A percentile compares a stretch with the other conserved stretches of the same genome.
Conservation (phyloP, 1,140 invertebrate species). For the Ostrea denselamellosa region DNA sequence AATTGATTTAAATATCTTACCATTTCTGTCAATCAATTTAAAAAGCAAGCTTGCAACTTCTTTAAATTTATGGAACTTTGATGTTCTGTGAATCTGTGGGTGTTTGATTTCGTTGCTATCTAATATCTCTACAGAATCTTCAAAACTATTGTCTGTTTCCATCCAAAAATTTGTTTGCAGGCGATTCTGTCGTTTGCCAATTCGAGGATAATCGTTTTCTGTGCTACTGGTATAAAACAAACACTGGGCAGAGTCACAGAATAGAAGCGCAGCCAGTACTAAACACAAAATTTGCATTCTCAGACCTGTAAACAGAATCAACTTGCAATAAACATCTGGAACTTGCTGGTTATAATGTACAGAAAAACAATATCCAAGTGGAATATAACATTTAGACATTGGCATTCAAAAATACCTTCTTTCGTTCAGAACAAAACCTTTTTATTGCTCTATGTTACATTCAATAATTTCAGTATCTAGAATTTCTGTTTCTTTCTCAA, state of each 20-base stretch:
- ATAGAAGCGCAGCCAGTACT: not conserved
- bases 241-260: not conserved
- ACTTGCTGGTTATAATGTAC: too few species aligned
- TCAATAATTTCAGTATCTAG: too few species aligned
- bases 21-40: conserved; percentile 20
- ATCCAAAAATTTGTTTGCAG: conserved; percentile 1
- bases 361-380: too few species aligned
- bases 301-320: not conserved
- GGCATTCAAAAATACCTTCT: too few species aligned
- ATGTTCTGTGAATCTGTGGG: not conserved
- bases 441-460: too few species aligned
- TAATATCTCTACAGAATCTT: not conserved
- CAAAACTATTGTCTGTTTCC: not conserved
- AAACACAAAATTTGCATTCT: conserved; percentile 2
- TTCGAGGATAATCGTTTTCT: conserved; percentile 24
- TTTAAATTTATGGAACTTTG: not conserved
- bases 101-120: not conserved
- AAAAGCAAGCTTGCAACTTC: not conserved
- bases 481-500: too few species aligned
- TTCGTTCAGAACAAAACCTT: too few species aligned
- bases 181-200: not conserved
- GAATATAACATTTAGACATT: too few species aligned
- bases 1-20: not conserved
- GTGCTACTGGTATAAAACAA: conserved; percentile 21
- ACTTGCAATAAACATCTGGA: not conserved